A percentile compares a stretch with the other conserved stretches of the same genome.
phyloP scores from a whole-genome alignment of 2,797 vertebrate genomes.

The Mus minutoides region DNA sequence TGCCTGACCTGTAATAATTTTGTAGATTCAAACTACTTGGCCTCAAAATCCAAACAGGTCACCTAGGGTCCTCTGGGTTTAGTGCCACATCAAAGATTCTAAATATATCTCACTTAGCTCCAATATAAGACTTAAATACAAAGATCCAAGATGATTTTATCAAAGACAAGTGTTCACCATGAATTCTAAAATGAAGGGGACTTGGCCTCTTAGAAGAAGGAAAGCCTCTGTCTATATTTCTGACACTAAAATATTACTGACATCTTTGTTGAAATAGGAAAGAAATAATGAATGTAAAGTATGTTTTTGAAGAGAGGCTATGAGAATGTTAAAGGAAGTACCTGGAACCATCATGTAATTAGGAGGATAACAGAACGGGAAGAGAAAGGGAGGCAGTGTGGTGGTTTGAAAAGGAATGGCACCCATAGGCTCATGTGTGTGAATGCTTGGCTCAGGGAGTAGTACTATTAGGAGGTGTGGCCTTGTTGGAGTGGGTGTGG shows the following conservation, averaged over 20 bases:
- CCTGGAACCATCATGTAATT: conserved; percentile 26
- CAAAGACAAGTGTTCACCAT: neutral
- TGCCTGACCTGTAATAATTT: conserved; percentile 23
- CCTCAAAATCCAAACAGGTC: conserved; percentile 6
- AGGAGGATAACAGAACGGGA: neutral
- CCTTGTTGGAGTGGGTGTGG: neutral
- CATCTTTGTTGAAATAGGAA: conserved; percentile 38
- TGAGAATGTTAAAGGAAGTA: conserved; percentile 33
- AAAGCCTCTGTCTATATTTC: conserved; percentile 1
- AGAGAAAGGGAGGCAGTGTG: neutral
- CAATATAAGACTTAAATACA: conserved; percentile 49
- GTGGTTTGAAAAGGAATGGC: neutral
- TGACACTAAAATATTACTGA: conserved; percentile 42
- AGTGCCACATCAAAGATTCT: neutral
- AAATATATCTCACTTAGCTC: conserved; percentile 20
- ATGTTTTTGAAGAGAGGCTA: conserved; percentile 60
- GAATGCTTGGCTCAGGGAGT: neutral
- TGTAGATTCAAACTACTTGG: conserved; percentile 23
- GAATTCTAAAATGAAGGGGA: conserved; percentile 3
- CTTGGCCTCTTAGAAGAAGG: neutral
- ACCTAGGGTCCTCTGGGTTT: conserved; percentile 35
- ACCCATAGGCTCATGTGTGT: neutral
- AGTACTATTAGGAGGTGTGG: neutral
- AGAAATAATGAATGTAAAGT: conserved; percentile 32
- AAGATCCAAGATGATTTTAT: conserved; percentile 54